These are phyloP conservation scores for Helostoma temminkii DNA, from an alignment of 2,797 vertebrate genomes.

Conservation along the genomic window DNA sequence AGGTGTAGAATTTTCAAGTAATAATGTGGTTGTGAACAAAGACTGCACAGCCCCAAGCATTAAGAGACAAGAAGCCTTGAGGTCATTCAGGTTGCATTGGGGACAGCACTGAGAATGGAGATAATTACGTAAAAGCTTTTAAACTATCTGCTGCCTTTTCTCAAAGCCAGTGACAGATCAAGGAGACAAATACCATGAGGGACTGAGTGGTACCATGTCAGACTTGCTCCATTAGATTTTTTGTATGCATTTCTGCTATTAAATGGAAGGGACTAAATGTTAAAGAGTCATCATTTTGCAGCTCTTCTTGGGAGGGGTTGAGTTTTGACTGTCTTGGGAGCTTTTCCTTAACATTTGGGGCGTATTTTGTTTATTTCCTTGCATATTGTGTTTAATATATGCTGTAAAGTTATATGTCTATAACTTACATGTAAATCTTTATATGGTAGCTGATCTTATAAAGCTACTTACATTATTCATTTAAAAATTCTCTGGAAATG, in stretches of 20 bases:
- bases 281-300: conserved; percentile 68
- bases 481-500: not conserved
- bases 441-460: not conserved
- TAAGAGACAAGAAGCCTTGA: conserved; percentile 37
- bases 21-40: conserved; percentile 42
- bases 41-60: conserved; percentile 12
- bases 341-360: too few relatives aligned
- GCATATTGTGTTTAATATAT: too few relatives aligned
- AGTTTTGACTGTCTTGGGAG: too few relatives aligned
- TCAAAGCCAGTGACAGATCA: conserved; percentile 24
- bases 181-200: conserved; percentile 17
- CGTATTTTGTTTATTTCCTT: too few relatives aligned
- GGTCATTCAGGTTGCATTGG: conserved; percentile 29
- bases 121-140: conserved; percentile 48
- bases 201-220: conserved; percentile 25
- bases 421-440: too few relatives aligned
- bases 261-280: not conserved
- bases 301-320: too few relatives aligned
- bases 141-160: conserved; percentile 24
- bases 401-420: too few relatives aligned
- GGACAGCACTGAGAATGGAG: conserved; percentile 37
- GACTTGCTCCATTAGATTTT: conserved; percentile 23
- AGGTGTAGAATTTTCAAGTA: conserved; percentile 46
- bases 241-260: conserved; percentile 1
- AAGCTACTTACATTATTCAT: not conserved